These are phyloP conservation scores for Hipparchia semele DNA, from an alignment of 2,888 invertebrate species.

Conservation along the genomic window DNA sequence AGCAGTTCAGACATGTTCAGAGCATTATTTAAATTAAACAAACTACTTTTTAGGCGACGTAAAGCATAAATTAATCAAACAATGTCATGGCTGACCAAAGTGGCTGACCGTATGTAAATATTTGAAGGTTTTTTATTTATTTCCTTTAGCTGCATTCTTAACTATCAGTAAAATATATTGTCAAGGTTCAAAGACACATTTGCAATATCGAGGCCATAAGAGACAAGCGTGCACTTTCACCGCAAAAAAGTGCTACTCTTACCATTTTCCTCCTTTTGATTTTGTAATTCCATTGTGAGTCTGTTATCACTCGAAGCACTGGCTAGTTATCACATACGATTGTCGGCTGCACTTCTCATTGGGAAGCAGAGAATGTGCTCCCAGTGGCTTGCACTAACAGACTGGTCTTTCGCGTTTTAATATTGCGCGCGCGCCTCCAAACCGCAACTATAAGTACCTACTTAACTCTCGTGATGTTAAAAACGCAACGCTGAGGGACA, in stretches of 20 bases:
- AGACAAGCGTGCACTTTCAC: conserved; percentile 53
- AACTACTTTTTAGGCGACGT: neutral
- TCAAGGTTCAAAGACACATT: conserved; percentile 36
- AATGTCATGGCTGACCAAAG: too few species aligned
- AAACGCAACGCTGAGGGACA: conserved; percentile 37
- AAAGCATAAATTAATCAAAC: neutral
- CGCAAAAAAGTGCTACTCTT: conserved; percentile 38
- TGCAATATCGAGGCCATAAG: conserved; percentile 42
- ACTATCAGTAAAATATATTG: neutral
- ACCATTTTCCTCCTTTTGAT: conserved; percentile 51
- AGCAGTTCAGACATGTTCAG: too few species aligned
- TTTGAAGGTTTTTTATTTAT: conserved; percentile 10
- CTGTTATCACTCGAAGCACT: conserved; percentile 40
- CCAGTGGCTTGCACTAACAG: conserved; percentile 45
- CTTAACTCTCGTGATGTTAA: conserved; percentile 42
- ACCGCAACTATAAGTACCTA: conserved; percentile 24
- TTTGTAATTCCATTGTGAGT: conserved; percentile 57
- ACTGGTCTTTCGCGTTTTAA: conserved; percentile 45
- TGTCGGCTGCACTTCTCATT: conserved; percentile 33
- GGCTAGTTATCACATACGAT: conserved; percentile 37
- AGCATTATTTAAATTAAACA: too few species aligned
- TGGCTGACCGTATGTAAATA: neutral
- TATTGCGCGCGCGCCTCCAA: conserved; percentile 48
- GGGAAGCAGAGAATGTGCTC: conserved; percentile 36
- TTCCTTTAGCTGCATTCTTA: conserved; percentile 7